Base-by-base conservation (phyloP, 2,888 invertebrate species). In the Zaprionus obscuricornis region DNA sequence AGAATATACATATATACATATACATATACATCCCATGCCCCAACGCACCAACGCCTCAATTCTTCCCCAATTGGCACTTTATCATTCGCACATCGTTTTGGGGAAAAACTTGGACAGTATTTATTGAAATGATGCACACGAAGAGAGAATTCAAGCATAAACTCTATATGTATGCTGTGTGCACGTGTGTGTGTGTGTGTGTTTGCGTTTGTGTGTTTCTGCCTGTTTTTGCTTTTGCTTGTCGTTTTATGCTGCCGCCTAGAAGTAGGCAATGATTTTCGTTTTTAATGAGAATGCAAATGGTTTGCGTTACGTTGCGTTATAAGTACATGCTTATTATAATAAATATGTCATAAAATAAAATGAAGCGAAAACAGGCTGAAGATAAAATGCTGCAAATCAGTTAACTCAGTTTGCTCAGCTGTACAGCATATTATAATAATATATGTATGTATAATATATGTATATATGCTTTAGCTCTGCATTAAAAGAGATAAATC, bases 81-180 rank as follows among this genome's bases (percentile, higher is more conserved):
- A 84, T 84, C 82, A 85, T 82, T 84, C 63, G 78, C 85, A 78
- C 78, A 71, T 84, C 85, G 78, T 77, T 78, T n/a, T n/a, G n/a
- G n/a, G n/a, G 78, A 43, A 20, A 76, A 77, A 83, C 73, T 77
- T 77, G 55, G 63, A 45, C 60, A 55, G 56, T 65, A 66, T 79
- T 73, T 77, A 76, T 77, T 75, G 84, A 73, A 73, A 81, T 62
- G 47, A 50, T 60, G 49, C 58, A 34, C n/a, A n/a, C n/a, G n/a
- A 42, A 18, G 31, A 45, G 46, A 39, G 36, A 56, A 45, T 29
- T n/a, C n/a, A n/a, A n/a, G n/a, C n/a, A n/a, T n/a, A n/a, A n/a
- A n/a, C n/a, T n/a, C n/a, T n/a, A n/a, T n/a, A n/a, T n/a, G n/a
- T n/a, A n/a, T n/a, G n/a, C n/a, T n/a, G n/a, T n/a, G n/a, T n/a